Evolutionary conservation across 2,113 vertebrate species (phyloP).

Genomic region (Callopanchax toddi): DNA sequence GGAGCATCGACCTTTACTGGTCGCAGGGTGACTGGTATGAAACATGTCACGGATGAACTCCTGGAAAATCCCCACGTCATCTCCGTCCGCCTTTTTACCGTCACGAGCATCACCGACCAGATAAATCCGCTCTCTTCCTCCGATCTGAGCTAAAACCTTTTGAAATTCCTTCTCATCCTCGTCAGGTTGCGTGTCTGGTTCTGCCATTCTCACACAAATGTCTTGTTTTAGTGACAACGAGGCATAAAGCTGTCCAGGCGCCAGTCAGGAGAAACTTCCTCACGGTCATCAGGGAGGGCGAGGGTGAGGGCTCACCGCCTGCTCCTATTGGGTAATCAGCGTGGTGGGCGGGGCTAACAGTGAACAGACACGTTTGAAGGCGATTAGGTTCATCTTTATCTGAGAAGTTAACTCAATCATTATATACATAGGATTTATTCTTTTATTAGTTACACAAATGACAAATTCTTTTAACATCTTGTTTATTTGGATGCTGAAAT

Average conservation of each 20-base stretch:
- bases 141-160: slow-evolving; percentile 63
- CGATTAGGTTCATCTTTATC: slow-evolving; percentile 43
- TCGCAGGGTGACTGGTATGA: background rate
- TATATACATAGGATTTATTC: too few relatives aligned
- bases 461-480: too few relatives aligned
- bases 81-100: slow-evolving; percentile 44
- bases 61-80: slow-evolving; percentile 48
- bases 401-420: background rate
- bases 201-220: slow-evolving; percentile 40
- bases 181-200: slow-evolving; percentile 13
- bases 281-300: slow-evolving; percentile 2
- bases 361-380: too few relatives aligned
- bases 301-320: background rate
- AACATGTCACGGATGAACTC: slow-evolving; percentile 78
- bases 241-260: background rate
- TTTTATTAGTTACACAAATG: too few relatives aligned
- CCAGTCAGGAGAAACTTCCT: slow-evolving; percentile 17
- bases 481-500: slow-evolving; percentile 30
- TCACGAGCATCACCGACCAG: slow-evolving; percentile 64
- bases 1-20: background rate
- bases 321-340: slow-evolving; percentile 48
- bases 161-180: slow-evolving; percentile 71
- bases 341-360: slow-evolving; percentile 26
- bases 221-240: background rate
- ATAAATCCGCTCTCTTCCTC: slow-evolving; percentile 75